Evolutionary conservation across 2,888 invertebrate genomes (phyloP), one percentile per base, ranked within the genome.

Genomic region (Amphipoea oculea): DNA sequence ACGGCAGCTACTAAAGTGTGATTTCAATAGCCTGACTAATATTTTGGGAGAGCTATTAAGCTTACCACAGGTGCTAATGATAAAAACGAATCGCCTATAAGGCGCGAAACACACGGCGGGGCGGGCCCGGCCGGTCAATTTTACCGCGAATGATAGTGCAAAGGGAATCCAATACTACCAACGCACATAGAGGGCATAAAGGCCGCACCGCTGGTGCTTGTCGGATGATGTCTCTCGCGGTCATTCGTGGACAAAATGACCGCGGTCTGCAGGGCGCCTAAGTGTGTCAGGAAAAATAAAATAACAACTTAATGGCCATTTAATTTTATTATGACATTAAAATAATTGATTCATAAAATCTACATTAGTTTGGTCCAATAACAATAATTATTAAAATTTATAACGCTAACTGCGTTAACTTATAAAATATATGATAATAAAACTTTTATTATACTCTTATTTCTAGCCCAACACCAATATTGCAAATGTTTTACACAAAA

Each of bases 301-400:
- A 88, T 89, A 90, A 89, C 88, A 89, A 78, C 86, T 78, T 90
- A 94, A 95, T 95, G 93, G 94, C 94, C 93, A 95, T 95, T 95
- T 93, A 92, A 92, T 92, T 94, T 93, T 92, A 94, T 92, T 93
- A 79, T 82, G 79, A 83, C 84, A 88, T 87, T 86, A 81, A 84
- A 81, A 90, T 90, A 81, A 90, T 90, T 89, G 87, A 92, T 92
- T 93, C 90, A 92, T 94, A 93, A 89, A 93, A 91, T 92, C 94
- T 96, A 96, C 91, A 96, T 96, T 96, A 96, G 95, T 95, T 96
- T 95, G 95, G 94, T 96, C 93, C 93, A 93, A 93, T 95, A 95
- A 93, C 89, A 90, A 89, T 89, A 81, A 89, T 90, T 91, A 92
- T 91, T 91, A 91, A 85, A 88, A 85, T 81, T 83, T n/a, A 76